Conservation (phyloP, 2,888 invertebrate species). For the Camptogramma bilineatum region DNA sequence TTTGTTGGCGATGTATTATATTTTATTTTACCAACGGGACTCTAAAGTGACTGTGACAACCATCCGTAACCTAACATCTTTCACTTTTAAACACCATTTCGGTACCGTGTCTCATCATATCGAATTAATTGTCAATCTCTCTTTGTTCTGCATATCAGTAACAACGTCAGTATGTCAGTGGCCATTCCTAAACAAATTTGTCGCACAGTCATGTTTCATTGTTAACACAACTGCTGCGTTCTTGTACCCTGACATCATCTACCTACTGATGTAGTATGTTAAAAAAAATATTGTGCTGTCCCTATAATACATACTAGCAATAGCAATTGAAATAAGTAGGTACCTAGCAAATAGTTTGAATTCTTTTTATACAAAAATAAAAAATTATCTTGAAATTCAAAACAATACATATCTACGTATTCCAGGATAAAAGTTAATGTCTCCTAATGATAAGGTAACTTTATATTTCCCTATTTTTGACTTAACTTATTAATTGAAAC, state of each 20-base stretch:
- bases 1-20: not conserved
- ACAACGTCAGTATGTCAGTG: constrained; percentile 11
- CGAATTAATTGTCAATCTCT: not conserved
- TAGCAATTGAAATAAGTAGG: no score
- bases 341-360: no score
- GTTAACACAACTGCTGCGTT: constrained; percentile 71
- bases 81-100: not conserved
- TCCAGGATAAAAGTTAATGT: no score
- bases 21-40: no score
- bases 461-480: no score
- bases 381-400: no score
- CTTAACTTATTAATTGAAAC: no score
- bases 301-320: no score
- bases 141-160: constrained; percentile 1
- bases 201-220: constrained; percentile 41
- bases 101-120: not conserved
- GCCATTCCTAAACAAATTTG: constrained; percentile 44
- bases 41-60: not conserved
- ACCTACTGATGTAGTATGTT: not conserved
- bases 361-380: no score
- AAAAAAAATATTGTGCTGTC: not conserved
- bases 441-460: no score
- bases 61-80: not conserved
- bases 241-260: constrained; percentile 70
- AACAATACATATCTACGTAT: no score